Evolutionary conservation across 2,797 vertebrate genomes (phyloP).

Genomic region (Scyliorhinus canicula): DNA sequence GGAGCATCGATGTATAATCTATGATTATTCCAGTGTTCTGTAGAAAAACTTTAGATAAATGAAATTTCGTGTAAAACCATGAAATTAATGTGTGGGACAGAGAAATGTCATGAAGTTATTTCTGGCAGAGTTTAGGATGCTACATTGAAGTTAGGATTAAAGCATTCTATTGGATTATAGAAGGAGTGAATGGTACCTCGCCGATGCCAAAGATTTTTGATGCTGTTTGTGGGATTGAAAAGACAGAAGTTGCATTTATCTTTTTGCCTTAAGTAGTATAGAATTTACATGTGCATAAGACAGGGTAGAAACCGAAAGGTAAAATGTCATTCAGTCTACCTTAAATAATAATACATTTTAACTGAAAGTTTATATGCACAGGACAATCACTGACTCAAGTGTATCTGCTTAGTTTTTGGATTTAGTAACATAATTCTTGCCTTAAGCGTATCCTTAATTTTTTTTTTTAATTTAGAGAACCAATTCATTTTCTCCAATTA

Average conservation of each 20-base stretch:
- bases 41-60: not conserved
- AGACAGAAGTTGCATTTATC: not conserved
- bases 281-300: not conserved
- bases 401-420: too few species aligned
- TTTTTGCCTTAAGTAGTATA: not conserved
- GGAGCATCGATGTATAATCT: not conserved
- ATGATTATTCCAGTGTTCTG: not conserved
- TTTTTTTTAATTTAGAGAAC: too few species aligned
- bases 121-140: not conserved
- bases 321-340: not conserved
- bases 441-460: too few species aligned
- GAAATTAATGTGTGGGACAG: not conserved
- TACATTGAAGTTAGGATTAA: not conserved
- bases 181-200: not conserved
- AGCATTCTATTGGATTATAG: not conserved
- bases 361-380: not conserved
- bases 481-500: too few species aligned
- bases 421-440: not conserved
- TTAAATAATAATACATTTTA: not conserved
- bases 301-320: not conserved
- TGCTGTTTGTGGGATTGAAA: not conserved
- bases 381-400: not conserved
- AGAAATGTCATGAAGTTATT: conserved; percentile 9
- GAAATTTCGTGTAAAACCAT: too few species aligned
- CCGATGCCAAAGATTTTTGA: not conserved